These are phyloP conservation scores for Yponomeuta malinellus DNA, from an alignment of 2,888 invertebrate species.

Conservation along the genomic window DNA sequence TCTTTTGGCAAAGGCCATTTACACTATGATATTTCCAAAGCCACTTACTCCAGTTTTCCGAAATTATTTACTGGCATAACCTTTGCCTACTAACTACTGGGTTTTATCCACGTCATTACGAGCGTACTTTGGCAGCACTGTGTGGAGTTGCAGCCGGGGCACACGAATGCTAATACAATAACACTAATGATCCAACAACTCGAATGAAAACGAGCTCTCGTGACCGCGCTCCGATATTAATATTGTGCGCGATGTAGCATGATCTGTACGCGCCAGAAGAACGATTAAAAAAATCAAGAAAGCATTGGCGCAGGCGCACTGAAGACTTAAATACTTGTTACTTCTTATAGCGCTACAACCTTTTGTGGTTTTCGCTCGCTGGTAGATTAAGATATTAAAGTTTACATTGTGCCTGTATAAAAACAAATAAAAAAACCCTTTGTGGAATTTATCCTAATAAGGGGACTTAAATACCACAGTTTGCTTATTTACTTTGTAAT, in stretches of 20 bases:
- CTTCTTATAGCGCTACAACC: too few relatives aligned
- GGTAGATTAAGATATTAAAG: too few relatives aligned
- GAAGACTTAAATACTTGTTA: too few relatives aligned
- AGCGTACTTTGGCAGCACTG: neutral
- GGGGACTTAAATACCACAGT: too few relatives aligned
- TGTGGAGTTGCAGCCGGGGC: neutral
- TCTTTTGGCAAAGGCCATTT: too few relatives aligned
- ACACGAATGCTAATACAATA: neutral
- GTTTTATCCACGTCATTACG: neutral
- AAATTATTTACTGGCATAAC: neutral
- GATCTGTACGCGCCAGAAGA: neutral
- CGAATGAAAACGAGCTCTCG: conserved; percentile 1
- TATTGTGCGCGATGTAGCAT: neutral
- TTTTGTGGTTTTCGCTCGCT: too few relatives aligned
- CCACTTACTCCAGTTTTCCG: neutral
- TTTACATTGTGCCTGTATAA: neutral
- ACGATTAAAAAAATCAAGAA: neutral
- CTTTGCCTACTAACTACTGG: neutral
- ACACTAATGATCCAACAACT: conserved; percentile 3
- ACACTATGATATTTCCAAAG: neutral
- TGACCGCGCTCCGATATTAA: neutral
- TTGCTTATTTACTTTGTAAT: too few relatives aligned
- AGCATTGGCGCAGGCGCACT: too few relatives aligned
- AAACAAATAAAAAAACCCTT: neutral
- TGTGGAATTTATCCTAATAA: neutral